Base-by-base conservation (phyloP, 2,113 vertebrate genomes). In the Gnathonemus longibarbis region DNA sequence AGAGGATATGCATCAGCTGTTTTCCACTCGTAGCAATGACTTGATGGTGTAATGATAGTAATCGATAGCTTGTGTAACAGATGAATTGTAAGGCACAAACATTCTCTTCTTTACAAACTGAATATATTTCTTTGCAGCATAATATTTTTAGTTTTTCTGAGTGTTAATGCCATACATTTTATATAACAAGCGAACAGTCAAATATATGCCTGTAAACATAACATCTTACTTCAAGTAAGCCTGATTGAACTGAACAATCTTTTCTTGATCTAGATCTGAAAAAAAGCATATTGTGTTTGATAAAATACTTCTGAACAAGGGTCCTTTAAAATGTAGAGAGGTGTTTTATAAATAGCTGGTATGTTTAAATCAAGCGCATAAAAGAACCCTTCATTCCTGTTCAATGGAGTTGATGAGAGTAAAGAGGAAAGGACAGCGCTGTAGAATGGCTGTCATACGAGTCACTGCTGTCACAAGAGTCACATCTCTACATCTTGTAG, bases 261-360 rank as follows among this genome's bases (percentile, higher is more conserved):
- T 80, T 80, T 42, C 35, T 31, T 19, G 74, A 35, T 80, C 35
- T 42, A 80, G 74, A 42, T 42, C 74, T 80, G 74, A 42, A 74
- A 19, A 77, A 77, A 49, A 49, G 3, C 4, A 86, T 5, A 15
- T 42, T 42, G 74, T 80, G 74, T 50, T 86, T 50, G 48, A 80
- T 42, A 19, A 39, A 80, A 80, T 80, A 42, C 84, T 50, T n/a
- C 46, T 13, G 9, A 27, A 27, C n/a, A 86, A 86, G 19, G 46
- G 84, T 27, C 48, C 48, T 45, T 49, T 49, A 49, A 27, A 86
- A 31, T 85, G 21, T 85, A 24, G 17, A 85, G 83, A 42, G 35
- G 46, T 85, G n/a, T n/a, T 49, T 50, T 86, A 86, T 49, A 50
- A 86, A 49, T 49, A 49, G 84, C 84, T 86, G 84, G 46, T n/a